phyloP scores from a whole-genome alignment of 2,113 vertebrate genomes.

The Myocastor coypus region DNA sequence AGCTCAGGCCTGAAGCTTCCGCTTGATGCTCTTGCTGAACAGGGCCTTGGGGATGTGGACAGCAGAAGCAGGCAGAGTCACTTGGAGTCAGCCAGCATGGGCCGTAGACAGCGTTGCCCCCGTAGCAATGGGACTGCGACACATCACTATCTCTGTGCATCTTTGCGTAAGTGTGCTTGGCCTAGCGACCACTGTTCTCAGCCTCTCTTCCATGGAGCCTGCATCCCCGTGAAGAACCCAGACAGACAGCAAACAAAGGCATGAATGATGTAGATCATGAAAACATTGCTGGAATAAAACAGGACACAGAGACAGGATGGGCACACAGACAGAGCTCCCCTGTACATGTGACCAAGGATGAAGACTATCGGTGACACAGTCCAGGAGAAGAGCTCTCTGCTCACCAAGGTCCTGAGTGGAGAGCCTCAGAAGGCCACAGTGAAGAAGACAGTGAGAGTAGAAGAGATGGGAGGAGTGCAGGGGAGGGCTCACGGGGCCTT shows the following conservation, averaged over 20 bases:
- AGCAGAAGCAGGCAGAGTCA: not conserved
- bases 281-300: not conserved
- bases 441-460: not conserved
- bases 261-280: not conserved
- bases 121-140: accelerated
- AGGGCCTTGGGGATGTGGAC: not conserved
- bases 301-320: not conserved
- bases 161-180: not conserved
- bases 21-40: not conserved
- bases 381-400: not conserved
- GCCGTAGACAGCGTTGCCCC: not conserved
- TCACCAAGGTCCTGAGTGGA: not conserved
- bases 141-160: accelerated
- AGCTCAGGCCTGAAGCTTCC: not conserved
- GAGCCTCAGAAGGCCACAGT: not conserved
- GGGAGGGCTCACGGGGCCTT: not conserved
- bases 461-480: not conserved
- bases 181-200: accelerated
- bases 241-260: not conserved
- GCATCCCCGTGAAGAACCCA: not conserved
- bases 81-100: accelerated
- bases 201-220: not conserved
- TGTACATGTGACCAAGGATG: not conserved
- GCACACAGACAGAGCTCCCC: no score
- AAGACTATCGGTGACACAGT: not conserved